phyloP scores from a whole-genome alignment of 2,888 invertebrate genomes.

The Gymnocheta viridis region DNA sequence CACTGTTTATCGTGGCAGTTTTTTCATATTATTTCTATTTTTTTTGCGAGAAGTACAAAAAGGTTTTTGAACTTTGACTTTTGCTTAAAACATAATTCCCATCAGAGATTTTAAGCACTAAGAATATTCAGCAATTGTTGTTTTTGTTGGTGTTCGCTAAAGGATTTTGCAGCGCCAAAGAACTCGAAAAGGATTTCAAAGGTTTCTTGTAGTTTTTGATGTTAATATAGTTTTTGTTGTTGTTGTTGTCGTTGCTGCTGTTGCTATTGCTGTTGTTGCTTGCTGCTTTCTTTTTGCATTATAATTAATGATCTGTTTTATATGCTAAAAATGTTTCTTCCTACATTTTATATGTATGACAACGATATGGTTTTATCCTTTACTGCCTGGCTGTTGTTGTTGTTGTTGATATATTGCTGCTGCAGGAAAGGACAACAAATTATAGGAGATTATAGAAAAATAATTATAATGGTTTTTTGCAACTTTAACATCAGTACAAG shows the following conservation, averaged over 20 bases:
- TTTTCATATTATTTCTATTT: neutral
- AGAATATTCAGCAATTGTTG: conserved; percentile 50
- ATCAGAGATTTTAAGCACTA: conserved; percentile 23
- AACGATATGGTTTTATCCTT: conserved; percentile 30
- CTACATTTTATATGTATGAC: conserved; percentile 8
- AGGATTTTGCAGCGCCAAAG: conserved; percentile 37
- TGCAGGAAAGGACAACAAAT: conserved; percentile 38
- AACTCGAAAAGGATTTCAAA: conserved; percentile 31
- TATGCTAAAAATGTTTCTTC: conserved; percentile 57
- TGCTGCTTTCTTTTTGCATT: conserved; percentile 27
- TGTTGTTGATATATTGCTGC: neutral
- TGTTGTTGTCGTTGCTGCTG: neutral
- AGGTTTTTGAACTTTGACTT: conserved; percentile 70
- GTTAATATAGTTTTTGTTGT: neutral
- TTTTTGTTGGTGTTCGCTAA: conserved; percentile 21
- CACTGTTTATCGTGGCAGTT: neutral
- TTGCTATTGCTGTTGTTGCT: neutral
- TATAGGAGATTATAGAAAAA: conserved; percentile 53
- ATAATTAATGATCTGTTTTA: conserved; percentile 67
- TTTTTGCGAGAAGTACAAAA: conserved; percentile 1
- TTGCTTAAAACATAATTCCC: conserved; percentile 52
- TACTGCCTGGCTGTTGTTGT: neutral
- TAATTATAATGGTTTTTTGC: conserved; percentile 60
- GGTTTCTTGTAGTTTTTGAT: conserved; percentile 32
- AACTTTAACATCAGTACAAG: conserved; percentile 12